Evolutionary conservation across 2,797 vertebrate species (phyloP).

Genomic region (Alca torda): DNA sequence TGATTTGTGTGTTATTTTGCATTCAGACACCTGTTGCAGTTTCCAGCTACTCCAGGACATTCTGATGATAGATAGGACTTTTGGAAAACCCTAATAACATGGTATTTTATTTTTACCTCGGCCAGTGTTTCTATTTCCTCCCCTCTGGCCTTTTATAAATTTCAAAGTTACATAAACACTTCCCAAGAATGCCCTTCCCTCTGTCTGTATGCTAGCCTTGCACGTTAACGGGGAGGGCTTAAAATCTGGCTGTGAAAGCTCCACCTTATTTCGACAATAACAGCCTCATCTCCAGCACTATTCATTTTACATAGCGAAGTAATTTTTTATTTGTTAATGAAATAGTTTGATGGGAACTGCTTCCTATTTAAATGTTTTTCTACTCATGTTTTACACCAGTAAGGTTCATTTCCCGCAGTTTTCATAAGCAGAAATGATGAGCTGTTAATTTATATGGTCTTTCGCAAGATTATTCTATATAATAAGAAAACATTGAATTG

Average conservation of each 20-base stretch:
- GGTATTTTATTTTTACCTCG: constrained; percentile 53
- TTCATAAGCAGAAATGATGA: neutral
- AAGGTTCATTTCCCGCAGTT: neutral
- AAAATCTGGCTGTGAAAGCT: neutral
- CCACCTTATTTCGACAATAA: neutral
- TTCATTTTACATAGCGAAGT: neutral
- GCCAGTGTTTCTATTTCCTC: neutral
- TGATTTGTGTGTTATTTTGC: neutral
- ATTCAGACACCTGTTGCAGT: neutral
- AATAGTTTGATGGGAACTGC: neutral
- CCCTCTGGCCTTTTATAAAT: constrained; percentile 55
- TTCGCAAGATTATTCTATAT: constrained; percentile 32
- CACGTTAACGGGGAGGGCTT: neutral
- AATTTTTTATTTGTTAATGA: neutral
- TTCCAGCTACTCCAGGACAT: constrained; percentile 3
- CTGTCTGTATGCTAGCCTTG: neutral
- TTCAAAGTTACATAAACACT: constrained; percentile 10
- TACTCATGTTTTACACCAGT: neutral
- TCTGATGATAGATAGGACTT: constrained; percentile 33
- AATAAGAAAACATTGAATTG: neutral
- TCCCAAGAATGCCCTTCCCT: neutral
- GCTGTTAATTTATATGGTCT: neutral
- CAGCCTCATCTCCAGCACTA: neutral
- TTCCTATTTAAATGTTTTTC: neutral
- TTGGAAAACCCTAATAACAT: constrained; percentile 9